phyloP scores from a whole-genome alignment of 2,113 vertebrate genomes.

The Gallinago undulata region DNA sequence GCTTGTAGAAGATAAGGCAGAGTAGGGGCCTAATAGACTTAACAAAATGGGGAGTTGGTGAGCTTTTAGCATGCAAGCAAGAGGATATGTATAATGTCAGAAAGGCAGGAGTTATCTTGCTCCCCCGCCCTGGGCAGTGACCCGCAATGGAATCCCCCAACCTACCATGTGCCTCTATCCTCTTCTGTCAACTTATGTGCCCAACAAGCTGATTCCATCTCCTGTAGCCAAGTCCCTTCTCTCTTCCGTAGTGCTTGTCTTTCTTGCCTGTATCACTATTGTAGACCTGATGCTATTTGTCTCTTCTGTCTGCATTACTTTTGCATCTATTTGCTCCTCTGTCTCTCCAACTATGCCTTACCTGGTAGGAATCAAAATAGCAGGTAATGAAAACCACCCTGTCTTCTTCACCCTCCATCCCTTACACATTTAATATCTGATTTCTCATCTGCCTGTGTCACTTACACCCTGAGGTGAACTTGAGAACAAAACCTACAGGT shows the following conservation, averaged over 20 bases:
- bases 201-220: background rate
- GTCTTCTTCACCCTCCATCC: background rate
- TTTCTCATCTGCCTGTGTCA: background rate
- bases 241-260: background rate
- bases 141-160: fast-evolving
- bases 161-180: background rate
- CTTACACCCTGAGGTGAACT: background rate
- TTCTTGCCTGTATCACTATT: background rate
- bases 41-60: background rate
- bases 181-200: background rate
- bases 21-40: background rate
- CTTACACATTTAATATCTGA: background rate
- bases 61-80: background rate
- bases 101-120: background rate
- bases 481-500: background rate
- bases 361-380: background rate
- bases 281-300: background rate
- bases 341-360: background rate
- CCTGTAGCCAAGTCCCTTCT: background rate
- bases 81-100: background rate
- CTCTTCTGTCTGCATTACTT: background rate
- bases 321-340: background rate
- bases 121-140: background rate
- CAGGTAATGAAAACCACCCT: background rate
- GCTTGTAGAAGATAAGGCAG: background rate